Conservation (phyloP, 2,113 vertebrate genomes). For the Myotis brandtii region DNA sequence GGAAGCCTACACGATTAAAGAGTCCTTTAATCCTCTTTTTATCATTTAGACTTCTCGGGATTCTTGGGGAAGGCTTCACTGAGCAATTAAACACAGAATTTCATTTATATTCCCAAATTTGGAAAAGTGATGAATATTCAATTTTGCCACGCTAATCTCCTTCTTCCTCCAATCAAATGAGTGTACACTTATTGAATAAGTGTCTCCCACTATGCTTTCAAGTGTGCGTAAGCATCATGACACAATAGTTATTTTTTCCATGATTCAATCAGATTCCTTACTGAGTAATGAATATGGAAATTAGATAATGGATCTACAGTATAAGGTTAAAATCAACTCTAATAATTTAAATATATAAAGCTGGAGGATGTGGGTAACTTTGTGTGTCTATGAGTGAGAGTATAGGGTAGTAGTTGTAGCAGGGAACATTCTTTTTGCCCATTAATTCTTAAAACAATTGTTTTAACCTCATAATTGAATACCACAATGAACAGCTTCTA, state of each 20-base stretch:
- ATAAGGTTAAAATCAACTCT: constrained; percentile 56
- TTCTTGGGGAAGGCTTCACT: constrained; percentile 43
- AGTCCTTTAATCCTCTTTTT: constrained; percentile 31
- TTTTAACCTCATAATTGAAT: constrained; percentile 2
- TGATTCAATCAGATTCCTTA: constrained; percentile 65
- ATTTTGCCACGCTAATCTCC: constrained; percentile 23
- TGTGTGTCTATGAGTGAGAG: not conserved
- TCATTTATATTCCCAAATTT: constrained; percentile 60
- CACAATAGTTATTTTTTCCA: constrained; percentile 66
- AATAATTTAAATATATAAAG: constrained; percentile 62
- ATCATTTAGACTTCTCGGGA: constrained; percentile 15
- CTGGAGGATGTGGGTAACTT: not conserved
- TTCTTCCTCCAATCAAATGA: constrained; percentile 41
- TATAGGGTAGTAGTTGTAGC: not conserved
- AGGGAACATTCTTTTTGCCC: not conserved
- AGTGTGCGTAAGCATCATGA: constrained; percentile 65
- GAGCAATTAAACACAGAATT: constrained; percentile 66
- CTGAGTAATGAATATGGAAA: constrained; percentile 74
- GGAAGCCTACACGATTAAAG: not conserved
- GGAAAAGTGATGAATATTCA: constrained; percentile 69
- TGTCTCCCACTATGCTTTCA: constrained; percentile 40
- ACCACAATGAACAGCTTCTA: not conserved
- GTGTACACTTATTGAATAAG: constrained; percentile 4
- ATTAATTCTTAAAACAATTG: constrained; percentile 19
- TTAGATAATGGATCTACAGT: constrained; percentile 39